Percentiles rank a stretch among this genome's conserved stretches.
Conservation (phyloP, 30 jellyfish, hydroid and myxozoan species). For the Aurelia sp. region DNA sequence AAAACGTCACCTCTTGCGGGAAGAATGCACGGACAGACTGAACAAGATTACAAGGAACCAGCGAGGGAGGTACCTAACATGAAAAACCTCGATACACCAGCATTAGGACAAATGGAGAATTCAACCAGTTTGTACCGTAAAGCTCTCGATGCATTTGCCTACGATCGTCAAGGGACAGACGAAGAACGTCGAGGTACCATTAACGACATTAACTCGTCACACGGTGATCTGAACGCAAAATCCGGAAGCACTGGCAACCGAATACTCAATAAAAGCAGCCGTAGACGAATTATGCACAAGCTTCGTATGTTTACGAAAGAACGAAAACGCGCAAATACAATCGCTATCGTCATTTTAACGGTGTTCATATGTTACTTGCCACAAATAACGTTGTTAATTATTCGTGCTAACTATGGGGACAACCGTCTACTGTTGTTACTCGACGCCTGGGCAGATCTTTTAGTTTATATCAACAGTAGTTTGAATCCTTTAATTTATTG, state of each 20-base stretch:
- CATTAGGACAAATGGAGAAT: neutral
- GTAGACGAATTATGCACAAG: conserved; percentile 1
- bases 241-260: neutral
- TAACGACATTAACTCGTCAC: neutral
- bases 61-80: neutral
- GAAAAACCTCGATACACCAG: neutral
- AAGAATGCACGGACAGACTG: neutral
- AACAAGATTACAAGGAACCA: neutral
- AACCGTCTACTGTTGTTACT: neutral
- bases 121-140: neutral
- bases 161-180: too few relatives aligned
- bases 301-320: conserved; percentile 42
- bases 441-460: conserved; percentile 72
- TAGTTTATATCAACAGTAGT: conserved; percentile 66
- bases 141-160: too few relatives aligned
- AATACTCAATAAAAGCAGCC: neutral
- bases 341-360: conserved; percentile 49
- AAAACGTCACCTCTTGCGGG: neutral
- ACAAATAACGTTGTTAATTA: conserved; percentile 37
- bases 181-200: neutral
- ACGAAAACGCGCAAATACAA: conserved; percentile 45
- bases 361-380: conserved; percentile 52
- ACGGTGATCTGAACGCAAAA: neutral
- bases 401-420: conserved; percentile 58
- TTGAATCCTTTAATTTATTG: conserved; percentile 67